Percentiles rank a stretch among this genome's conserved stretches.
These are phyloP conservation scores for Lemur catta DNA, from an alignment of 2,797 vertebrate genomes.

Conservation along the genomic window DNA sequence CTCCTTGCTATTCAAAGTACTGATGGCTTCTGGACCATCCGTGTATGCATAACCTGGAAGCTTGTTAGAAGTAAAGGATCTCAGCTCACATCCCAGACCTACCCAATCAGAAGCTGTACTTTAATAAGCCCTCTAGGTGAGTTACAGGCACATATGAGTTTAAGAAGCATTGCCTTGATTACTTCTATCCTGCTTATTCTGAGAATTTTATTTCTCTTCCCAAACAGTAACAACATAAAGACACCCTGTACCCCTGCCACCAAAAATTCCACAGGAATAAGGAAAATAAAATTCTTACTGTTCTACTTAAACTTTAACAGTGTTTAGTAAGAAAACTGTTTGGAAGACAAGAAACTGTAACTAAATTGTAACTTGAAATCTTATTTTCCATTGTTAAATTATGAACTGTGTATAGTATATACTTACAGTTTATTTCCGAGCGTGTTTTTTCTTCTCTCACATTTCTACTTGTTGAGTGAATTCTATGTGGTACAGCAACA, in stretches of 20 bases:
- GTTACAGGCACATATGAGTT: neutral
- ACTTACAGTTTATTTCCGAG: conserved; percentile 98
- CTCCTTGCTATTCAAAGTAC: neutral
- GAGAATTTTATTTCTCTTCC: neutral
- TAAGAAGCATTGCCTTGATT: neutral
- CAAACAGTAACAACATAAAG: neutral
- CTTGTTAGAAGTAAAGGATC: neutral
- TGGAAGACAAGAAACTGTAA: conserved; percentile 18
- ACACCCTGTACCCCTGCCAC: neutral
- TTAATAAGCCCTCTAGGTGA: neutral
- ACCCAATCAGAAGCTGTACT: neutral
- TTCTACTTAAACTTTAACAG: conserved; percentile 3
- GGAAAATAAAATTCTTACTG: neutral
- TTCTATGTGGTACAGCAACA: conserved; percentile 94
- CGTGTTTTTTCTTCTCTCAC: conserved; percentile 96
- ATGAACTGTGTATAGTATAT: neutral
- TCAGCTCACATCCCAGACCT: neutral
- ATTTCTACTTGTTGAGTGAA: conserved; percentile 95
- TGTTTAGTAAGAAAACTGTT: conserved; percentile 66
- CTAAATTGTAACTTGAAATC: conserved; percentile 30
- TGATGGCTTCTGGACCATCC: neutral
- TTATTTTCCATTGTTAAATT: neutral
- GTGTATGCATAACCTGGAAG: neutral
- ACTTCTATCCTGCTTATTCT: neutral
- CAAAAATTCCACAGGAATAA: neutral